These are phyloP conservation scores for Drosophila nigromelanica DNA, from an alignment of 1,140 invertebrate genomes.

Conservation along the genomic window DNA sequence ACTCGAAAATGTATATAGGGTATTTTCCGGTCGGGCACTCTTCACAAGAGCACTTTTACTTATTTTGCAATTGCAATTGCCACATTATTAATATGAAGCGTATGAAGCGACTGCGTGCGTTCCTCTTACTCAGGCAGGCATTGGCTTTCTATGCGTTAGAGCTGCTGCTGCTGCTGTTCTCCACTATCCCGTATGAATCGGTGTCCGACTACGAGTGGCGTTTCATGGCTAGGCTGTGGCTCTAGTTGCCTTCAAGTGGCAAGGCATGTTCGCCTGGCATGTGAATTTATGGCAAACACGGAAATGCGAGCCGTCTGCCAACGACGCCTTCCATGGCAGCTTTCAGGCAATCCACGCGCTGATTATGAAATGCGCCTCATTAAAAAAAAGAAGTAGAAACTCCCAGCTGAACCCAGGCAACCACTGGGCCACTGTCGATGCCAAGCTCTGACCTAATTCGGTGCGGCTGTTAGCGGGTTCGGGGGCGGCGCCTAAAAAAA, in stretches of 20 bases:
- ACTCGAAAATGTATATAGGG: too few relatives aligned
- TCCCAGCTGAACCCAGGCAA: slow-evolving; percentile 25
- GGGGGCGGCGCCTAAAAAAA: slow-evolving; percentile 25
- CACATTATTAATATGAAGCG: slow-evolving; percentile 51
- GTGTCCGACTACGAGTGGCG: slow-evolving; percentile 33
- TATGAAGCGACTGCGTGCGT: slow-evolving; percentile 15
- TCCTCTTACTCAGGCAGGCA: slow-evolving; percentile 15
- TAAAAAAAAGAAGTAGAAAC: slow-evolving; percentile 49
- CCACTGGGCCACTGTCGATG: slow-evolving; percentile 35
- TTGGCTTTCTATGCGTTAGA: slow-evolving; percentile 12
- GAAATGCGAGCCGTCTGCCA: slow-evolving; percentile 67
- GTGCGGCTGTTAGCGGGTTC: slow-evolving; percentile 21
- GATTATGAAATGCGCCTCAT: slow-evolving; percentile 79
- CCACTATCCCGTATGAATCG: slow-evolving; percentile 7
- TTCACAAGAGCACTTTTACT: not conserved
- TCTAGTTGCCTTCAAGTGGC: slow-evolving; percentile 72
- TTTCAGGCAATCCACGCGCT: slow-evolving; percentile 54
- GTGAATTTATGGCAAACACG: slow-evolving; percentile 74
- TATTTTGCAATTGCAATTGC: slow-evolving; percentile 16
- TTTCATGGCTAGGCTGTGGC: slow-evolving; percentile 14
- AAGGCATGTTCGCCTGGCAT: slow-evolving; percentile 32
- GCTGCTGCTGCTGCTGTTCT: not conserved
- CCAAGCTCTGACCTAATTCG: slow-evolving; percentile 62
- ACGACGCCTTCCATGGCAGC: slow-evolving; percentile 47
- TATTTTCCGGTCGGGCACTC: too few relatives aligned